phyloP scores from a whole-genome alignment of 2,797 vertebrate genomes.

The Peromyscus melanophrys region DNA sequence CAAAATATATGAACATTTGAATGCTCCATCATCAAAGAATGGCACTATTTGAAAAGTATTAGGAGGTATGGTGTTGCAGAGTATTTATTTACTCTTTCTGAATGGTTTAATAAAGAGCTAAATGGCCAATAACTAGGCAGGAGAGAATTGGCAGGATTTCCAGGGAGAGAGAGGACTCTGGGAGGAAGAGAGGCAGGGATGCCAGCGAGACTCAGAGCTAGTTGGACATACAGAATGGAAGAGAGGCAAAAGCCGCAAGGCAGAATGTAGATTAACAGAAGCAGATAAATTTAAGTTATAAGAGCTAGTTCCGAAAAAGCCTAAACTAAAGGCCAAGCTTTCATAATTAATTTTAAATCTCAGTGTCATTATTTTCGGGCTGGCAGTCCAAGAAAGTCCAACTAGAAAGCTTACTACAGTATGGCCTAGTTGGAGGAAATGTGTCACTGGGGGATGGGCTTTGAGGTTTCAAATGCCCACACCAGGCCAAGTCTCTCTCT shows the following conservation, averaged over 20 bases:
- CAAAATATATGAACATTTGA: neutral
- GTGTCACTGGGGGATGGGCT: neutral
- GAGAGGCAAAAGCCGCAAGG: neutral
- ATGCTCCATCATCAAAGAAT: neutral
- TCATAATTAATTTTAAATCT: neutral
- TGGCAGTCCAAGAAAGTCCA: neutral
- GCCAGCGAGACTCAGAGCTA: neutral
- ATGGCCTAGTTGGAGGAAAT: neutral
- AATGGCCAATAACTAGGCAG: neutral
- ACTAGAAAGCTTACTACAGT: neutral
- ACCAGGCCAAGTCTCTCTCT: neutral
- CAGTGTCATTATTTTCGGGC: neutral
- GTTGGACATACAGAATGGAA: neutral
- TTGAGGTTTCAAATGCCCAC: neutral
- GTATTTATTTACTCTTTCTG: neutral
- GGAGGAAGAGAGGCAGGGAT: no score
- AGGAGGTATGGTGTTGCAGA: neutral
- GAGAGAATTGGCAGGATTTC: neutral
- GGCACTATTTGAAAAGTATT: neutral
- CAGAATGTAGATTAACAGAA: neutral
- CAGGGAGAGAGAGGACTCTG: neutral
- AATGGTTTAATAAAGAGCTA: neutral
- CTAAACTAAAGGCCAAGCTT: neutral
- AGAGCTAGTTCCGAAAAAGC: neutral
- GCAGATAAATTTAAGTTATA: neutral